These are phyloP conservation scores for Silvanus unidentatus DNA, from an alignment of 2,888 invertebrate species.

Conservation along the genomic window DNA sequence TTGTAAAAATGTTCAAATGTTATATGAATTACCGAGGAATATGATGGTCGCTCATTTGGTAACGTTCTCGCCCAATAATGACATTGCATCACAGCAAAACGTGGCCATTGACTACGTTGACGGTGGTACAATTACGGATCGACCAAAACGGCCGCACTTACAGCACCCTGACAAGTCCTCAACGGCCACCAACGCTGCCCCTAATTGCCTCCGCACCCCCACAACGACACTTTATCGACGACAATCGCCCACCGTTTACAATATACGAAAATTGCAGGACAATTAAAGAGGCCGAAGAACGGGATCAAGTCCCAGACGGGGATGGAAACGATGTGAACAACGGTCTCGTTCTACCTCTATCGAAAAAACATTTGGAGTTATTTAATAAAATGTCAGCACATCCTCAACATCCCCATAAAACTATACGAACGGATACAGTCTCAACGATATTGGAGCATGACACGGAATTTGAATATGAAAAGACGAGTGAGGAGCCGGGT, in stretches of 20 bases:
- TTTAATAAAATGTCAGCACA: constrained; percentile 35
- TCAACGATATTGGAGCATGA: constrained; percentile 41
- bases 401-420: constrained; percentile 19
- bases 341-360: constrained; percentile 31
- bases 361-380: constrained; percentile 34
- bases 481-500: constrained; percentile 19
- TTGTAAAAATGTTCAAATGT: no score
- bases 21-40: no score
- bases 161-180: constrained; percentile 37
- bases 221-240: background rate
- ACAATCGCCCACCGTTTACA: background rate
- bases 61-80: no score
- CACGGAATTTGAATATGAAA: constrained; percentile 30
- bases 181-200: constrained; percentile 4
- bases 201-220: background rate
- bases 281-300: background rate
- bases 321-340: constrained; percentile 16
- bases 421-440: constrained; percentile 41
- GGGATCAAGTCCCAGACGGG: background rate
- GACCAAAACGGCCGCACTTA: constrained; percentile 42
- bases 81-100: constrained; percentile 47
- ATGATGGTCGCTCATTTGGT: no score
- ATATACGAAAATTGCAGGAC: background rate
- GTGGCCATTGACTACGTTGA: constrained; percentile 45
- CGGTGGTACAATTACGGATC: constrained; percentile 44